Percentiles rank a stretch among this genome's conserved stretches.
Evolutionary conservation across 2,888 invertebrate genomes (phyloP).

Genomic region (Thereva nobilitata): DNA sequence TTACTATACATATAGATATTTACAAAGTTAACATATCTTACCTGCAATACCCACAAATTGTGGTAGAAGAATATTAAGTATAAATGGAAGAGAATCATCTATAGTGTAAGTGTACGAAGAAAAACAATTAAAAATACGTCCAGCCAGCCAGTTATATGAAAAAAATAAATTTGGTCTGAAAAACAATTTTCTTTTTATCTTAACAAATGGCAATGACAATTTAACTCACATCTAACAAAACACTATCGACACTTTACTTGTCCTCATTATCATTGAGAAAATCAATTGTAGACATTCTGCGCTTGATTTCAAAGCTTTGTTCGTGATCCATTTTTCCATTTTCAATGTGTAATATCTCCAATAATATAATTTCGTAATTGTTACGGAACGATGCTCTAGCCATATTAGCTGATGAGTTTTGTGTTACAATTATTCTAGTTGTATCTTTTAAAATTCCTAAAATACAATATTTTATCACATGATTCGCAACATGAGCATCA

Average conservation of each 20-base stretch:
- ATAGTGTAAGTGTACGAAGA: constrained; percentile 96
- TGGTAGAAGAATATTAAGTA: constrained; percentile 83
- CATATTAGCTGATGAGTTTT: too few species aligned
- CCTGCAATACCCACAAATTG: constrained; percentile 84
- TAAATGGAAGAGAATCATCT: too few species aligned
- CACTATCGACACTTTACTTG: constrained; percentile 59
- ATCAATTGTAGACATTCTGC: constrained; percentile 46
- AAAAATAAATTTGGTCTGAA: constrained; percentile 83
- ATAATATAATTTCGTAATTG: too few species aligned
- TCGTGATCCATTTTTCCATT: constrained; percentile 51
- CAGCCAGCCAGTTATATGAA: constrained; percentile 88
- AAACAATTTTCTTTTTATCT: too few species aligned
- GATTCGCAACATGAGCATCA: constrained; percentile 82
- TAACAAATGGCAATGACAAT: too few species aligned
- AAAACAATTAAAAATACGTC: constrained; percentile 92
- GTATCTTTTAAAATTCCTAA: too few species aligned
- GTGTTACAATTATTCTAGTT: too few species aligned
- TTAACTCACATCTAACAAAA: constrained; percentile 65
- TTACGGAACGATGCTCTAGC: too few species aligned
- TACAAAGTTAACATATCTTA: constrained; percentile 52
- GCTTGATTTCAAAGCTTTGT: constrained; percentile 55
- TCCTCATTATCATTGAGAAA: constrained; percentile 51
- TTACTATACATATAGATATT: background rate
- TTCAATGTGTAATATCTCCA: constrained; percentile 53
- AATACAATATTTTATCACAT: constrained; percentile 84